Base-by-base conservation (phyloP, 2,113 vertebrate genomes). In the Panthera uncia region DNA sequence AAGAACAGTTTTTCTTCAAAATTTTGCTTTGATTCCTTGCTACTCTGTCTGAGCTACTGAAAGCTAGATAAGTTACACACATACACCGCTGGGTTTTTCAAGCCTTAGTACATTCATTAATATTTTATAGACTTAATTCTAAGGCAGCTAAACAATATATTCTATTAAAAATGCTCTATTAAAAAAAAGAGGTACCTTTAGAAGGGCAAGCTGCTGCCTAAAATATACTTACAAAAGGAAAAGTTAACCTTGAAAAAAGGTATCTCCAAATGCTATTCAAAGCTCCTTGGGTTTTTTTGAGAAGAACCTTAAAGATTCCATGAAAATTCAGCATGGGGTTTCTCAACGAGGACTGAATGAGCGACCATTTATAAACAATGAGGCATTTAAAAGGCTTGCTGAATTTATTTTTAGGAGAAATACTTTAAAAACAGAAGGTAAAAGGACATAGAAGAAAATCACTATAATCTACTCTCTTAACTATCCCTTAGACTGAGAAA, bases 21-120 rank as follows among this genome's bases (percentile, higher is more conserved):
- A 97, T 19, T 97, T 94, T 94, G 68, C 92, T 98, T 95, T 89
- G 50, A 98, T 98, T 98, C 97, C 97, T 97, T 98, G 65, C 92
- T 96, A 95, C 65, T 98, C 89, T 96, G 63, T 85, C 90, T 55
- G 79, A 93, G 78, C 68, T 91, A 87, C 12, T 95, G 91, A 57
- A 98, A 98, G 95, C 89, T 66, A 85, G 73, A 12, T 94, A 94
- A 98, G 78, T 89, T 91, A 98, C 12, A 97, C 55, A 81, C 76
- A 91, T 74, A 97, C n/a, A 90, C 80, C 3, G 8, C 33, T 86
- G 50, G 21, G 61, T 96, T 93, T 98, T 95, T 89, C 89, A 92
- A 96, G 93, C 31, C 84, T 97, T 92, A 80, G 25, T 61, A 86
- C 19, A 4, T 85, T 94, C 36, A 92, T 82, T 98, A 91, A 91